Conservation (phyloP, 2,113 vertebrate genomes). For the Onychostruthus taczanowskii region DNA sequence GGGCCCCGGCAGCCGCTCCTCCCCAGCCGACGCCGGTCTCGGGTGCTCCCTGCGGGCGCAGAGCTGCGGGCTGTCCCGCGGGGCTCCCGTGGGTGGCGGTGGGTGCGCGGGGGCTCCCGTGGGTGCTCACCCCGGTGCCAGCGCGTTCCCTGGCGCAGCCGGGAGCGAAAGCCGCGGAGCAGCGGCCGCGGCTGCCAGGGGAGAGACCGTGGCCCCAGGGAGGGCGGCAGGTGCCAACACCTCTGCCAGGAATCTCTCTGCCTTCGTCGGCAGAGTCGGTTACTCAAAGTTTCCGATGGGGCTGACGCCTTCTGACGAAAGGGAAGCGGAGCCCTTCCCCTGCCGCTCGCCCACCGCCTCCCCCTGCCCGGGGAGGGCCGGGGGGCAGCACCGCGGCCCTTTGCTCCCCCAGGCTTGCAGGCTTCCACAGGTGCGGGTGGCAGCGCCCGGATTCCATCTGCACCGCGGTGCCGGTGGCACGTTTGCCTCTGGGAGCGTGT, state of each 20-base stretch:
- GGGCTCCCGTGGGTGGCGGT: background rate
- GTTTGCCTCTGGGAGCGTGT: rapidly evolving
- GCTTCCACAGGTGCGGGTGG: rapidly evolving
- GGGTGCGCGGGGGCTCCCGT: too few species aligned
- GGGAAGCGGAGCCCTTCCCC: background rate
- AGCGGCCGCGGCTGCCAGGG: background rate
- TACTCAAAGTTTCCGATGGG: conserved; percentile 18
- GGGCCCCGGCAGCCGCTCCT: background rate
- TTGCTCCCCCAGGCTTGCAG: rapidly evolving
- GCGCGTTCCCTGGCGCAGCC: rapidly evolving
- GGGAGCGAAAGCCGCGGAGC: rapidly evolving
- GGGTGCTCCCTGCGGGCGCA: too few species aligned
- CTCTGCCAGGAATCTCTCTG: background rate
- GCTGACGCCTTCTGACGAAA: background rate
- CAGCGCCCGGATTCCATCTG: background rate
- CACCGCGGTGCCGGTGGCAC: rapidly evolving
- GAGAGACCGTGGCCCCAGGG: background rate
- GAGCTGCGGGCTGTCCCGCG: rapidly evolving
- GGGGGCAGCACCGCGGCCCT: background rate
- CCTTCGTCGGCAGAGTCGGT: background rate
- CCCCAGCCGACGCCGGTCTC: background rate
- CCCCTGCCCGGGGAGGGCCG: background rate
- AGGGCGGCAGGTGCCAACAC: background rate
- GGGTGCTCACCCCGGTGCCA: rapidly evolving
- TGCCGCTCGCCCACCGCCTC: background rate